These are phyloP conservation scores for Theretra japonica DNA, from an alignment of 2,888 invertebrate genomes.

Conservation along the genomic window DNA sequence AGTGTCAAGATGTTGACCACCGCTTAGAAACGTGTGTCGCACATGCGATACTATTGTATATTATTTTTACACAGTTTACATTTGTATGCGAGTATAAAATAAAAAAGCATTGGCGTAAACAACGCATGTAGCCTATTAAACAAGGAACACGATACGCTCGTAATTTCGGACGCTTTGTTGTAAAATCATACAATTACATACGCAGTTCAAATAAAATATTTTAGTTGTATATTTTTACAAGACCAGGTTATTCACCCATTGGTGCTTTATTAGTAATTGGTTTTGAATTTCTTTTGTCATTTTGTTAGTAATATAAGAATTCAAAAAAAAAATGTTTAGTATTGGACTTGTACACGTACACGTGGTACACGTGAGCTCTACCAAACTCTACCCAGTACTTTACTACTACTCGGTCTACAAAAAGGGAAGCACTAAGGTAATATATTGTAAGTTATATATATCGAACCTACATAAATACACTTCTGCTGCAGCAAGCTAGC, in stretches of 20 bases:
- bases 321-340: no score
- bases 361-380: no score
- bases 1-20: constrained; percentile 22
- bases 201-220: neutral
- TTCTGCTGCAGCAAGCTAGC: no score
- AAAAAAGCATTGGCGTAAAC: neutral
- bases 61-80: constrained; percentile 29
- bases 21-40: constrained; percentile 28
- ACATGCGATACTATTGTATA: constrained; percentile 27
- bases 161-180: constrained; percentile 1
- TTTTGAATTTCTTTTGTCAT: neutral
- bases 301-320: no score
- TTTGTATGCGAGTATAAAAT: neutral
- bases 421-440: no score
- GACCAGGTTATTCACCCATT: neutral
- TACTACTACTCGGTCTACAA: no score
- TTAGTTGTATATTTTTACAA: neutral
- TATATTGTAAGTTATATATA: no score
- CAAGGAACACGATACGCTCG: neutral
- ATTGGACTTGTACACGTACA: no score
- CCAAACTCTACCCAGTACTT: no score
- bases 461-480: no score
- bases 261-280: neutral
- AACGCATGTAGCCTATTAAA: neutral
- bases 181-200: neutral